Base-by-base conservation (phyloP, 2,113 vertebrate genomes). In the Hyaena hyaena region DNA sequence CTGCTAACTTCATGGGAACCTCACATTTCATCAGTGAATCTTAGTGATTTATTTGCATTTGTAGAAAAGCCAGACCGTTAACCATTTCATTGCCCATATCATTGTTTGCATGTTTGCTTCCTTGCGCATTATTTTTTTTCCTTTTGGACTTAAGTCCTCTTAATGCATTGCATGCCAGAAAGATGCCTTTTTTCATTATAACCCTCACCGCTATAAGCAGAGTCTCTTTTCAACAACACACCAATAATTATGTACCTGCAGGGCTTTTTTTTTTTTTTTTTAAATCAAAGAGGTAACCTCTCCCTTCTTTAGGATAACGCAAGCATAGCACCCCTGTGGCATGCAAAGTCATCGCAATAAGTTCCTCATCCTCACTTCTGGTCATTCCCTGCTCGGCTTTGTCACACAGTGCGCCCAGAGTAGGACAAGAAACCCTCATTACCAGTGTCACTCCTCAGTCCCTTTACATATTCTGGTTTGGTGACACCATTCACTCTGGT, bases 331-430 rank as follows among this genome's bases (percentile, higher is more conserved):
- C 10, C 4, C 33, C 50, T 82, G n/a, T 63, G 58, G 45, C n/a
- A 63, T 48, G 7, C 23, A 63, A 45, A 81, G 5, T 14, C 81
- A 48, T 39, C 19, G 3, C 76, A 39, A 76, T 23, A 68, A 79
- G 6, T 63, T 95, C 26, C 4, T 19, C 50, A 76, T 7, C 5
- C 21, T 33, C 28, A 45, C 39, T 55, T 45, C 39, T 28, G 71
- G 26, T 69, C 6, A 6, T 69, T 43, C 63, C 7, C 33, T 76
- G 16, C 24, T 24, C 35, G 39, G 4, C 1, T 45, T 23, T 39
- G 7, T 4, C 17, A 19, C 5, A 24, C 1, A 4, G 24, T 4
- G 2, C 3, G 0, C 5, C 9, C 3, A 14, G 23, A 16, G 14
- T 21, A 15, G 35, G 8, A 15, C 5, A 7, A 7, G 35, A 5